These are phyloP conservation scores for Toxostoma redivivum DNA, from an alignment of 2,113 vertebrate species.

Conservation along the genomic window DNA sequence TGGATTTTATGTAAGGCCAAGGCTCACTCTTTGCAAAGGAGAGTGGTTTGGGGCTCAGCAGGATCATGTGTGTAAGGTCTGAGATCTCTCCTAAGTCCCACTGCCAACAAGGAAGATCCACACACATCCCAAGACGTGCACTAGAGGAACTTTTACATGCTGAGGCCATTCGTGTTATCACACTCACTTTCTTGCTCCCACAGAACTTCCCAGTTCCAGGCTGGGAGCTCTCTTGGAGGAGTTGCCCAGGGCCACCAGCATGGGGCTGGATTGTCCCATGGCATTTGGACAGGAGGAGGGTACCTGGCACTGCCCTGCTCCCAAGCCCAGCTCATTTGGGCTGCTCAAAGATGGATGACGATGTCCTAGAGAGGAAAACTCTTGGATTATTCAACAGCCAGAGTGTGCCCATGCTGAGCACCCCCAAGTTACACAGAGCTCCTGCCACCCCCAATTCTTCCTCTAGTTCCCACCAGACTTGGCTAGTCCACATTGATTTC, in stretches of 20 bases:
- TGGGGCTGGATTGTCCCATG: neutral
- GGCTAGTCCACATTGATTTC: neutral
- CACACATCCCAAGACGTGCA: neutral
- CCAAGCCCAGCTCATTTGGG: neutral
- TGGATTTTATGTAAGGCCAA: neutral
- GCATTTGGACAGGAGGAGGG: neutral
- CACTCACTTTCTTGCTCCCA: neutral
- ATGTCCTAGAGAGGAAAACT: neutral
- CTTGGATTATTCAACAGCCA: neutral
- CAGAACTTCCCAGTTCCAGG: neutral
- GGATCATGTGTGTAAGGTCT: neutral
- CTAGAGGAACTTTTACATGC: neutral
- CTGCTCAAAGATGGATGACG: accelerated
- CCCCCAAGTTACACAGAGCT: neutral
- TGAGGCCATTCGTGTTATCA: neutral
- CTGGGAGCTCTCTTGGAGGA: neutral
- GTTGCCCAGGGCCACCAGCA: neutral
- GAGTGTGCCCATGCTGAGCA: neutral
- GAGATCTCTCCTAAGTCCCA: neutral
- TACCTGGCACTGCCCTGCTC: neutral
- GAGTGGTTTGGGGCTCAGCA: neutral
- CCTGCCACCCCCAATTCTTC: neutral
- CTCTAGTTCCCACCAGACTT: neutral
- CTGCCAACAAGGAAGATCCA: neutral
- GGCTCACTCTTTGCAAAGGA: neutral